phyloP scores from a whole-genome alignment of 23 tunicate genomes.

The Pegea sp. region DNA sequence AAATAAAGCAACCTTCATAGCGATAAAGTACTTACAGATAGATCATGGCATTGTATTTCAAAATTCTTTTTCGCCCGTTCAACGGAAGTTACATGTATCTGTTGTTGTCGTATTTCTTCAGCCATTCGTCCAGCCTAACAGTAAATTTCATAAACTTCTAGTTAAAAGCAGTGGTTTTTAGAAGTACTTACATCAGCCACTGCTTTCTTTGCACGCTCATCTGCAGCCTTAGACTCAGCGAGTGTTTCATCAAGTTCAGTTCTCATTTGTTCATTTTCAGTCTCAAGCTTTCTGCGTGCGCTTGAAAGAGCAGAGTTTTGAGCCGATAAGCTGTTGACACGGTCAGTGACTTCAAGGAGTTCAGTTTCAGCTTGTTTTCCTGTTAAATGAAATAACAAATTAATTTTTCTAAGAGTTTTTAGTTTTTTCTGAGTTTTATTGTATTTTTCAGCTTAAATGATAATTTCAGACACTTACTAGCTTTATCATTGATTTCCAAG shows the following conservation, averaged over 20 bases:
- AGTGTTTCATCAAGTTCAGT: slow-evolving; percentile 84
- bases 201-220: slow-evolving; percentile 94
- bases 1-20: too few species aligned
- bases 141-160: neutral
- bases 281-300: slow-evolving; percentile 70
- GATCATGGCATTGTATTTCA: slow-evolving; percentile 78
- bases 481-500: slow-evolving; percentile 76
- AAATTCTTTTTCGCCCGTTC: slow-evolving; percentile 77
- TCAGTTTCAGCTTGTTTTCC: slow-evolving; percentile 96
- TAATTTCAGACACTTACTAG: slow-evolving; percentile 31
- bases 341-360: slow-evolving; percentile 74
- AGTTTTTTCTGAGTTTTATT: too few species aligned
- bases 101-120: slow-evolving; percentile 84
- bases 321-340: slow-evolving; percentile 64
- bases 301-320: slow-evolving; percentile 89
- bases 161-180: too few species aligned
- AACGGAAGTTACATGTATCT: slow-evolving; percentile 49
- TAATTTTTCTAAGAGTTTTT: too few species aligned
- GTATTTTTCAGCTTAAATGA: too few species aligned
- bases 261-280: slow-evolving; percentile 72
- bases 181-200: slow-evolving; percentile 46
- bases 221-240: slow-evolving; percentile 50
- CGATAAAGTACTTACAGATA: slow-evolving; percentile 60
- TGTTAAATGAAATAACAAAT: too few species aligned
- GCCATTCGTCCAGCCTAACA: slow-evolving; percentile 79